Evolutionary conservation across 2,113 vertebrate species (phyloP).

Genomic region (Scalopus aquaticus): DNA sequence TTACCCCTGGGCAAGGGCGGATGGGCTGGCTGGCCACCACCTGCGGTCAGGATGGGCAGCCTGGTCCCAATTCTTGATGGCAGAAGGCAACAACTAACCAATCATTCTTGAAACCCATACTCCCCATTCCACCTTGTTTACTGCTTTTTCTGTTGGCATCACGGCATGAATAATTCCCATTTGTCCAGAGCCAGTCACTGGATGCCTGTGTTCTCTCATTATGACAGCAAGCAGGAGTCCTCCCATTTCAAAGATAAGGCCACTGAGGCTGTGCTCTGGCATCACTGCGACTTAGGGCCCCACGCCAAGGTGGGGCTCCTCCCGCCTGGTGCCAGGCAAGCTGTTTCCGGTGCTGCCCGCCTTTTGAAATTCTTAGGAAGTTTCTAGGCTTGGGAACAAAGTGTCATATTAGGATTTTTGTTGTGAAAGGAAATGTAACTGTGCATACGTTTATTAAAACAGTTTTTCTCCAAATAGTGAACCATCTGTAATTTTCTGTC

Average conservation of each 20-base stretch:
- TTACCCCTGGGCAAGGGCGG: not conserved
- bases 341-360: conserved; percentile 10
- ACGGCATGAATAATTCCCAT: not conserved
- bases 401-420: conserved; percentile 79
- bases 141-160: conserved; percentile 33
- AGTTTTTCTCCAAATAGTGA: conserved; percentile 82
- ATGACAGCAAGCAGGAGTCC: not conserved
- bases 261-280: not conserved
- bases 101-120: not conserved
- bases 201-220: not conserved
- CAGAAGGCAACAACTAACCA: not conserved
- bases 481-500: conserved; percentile 79
- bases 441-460: conserved; percentile 79
- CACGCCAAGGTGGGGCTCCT: not conserved
- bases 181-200: not conserved
- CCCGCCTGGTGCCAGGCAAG: not conserved
- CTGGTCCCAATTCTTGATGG: not conserved
- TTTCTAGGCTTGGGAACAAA: conserved; percentile 74
- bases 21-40: not conserved
- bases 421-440: conserved; percentile 79
- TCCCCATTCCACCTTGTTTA: not conserved
- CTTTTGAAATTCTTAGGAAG: conserved; percentile 70
- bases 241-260: conserved; percentile 44
- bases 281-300: not conserved
- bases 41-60: not conserved